Conservation (phyloP, 2,888 invertebrate genomes). For the Amblyjoppa proteus region DNA sequence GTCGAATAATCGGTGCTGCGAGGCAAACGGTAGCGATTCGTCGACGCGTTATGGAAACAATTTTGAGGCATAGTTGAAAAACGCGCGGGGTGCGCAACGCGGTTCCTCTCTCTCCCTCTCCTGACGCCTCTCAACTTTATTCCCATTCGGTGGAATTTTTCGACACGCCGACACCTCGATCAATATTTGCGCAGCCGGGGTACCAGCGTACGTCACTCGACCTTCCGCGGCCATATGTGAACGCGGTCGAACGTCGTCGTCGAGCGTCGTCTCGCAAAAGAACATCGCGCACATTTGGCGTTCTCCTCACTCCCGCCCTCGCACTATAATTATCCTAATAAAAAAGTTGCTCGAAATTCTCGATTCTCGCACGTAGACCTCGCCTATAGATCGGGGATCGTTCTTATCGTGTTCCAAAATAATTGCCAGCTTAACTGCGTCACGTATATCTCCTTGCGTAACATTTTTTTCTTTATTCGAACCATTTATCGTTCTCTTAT, state of each 20-base stretch:
- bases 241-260: constrained; percentile 74
- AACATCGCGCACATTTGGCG: constrained; percentile 17
- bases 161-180: constrained; percentile 83
- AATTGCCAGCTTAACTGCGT: background rate
- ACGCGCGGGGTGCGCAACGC: constrained; percentile 39
- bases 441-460: background rate
- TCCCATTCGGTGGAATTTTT: constrained; percentile 84
- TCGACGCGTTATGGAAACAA: background rate
- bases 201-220: constrained; percentile 82
- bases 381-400: background rate
- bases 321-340: constrained; percentile 31
- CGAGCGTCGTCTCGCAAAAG: constrained; percentile 38
- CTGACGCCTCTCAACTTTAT: constrained; percentile 75
- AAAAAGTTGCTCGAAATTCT: constrained; percentile 19
- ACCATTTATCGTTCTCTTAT: too few relatives aligned
- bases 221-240: constrained; percentile 84
- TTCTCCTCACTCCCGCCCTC: constrained; percentile 40
- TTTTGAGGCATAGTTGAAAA: constrained; percentile 35
- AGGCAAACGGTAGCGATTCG: background rate
- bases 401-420: background rate
- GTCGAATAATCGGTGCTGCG: background rate
- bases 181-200: constrained; percentile 85
- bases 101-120: constrained; percentile 60
- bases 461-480: background rate
- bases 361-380: background rate